Evolutionary conservation across 2,888 invertebrate genomes (phyloP), one percentile per base, ranked within the genome.

Genomic region (Morpho helenor): DNA sequence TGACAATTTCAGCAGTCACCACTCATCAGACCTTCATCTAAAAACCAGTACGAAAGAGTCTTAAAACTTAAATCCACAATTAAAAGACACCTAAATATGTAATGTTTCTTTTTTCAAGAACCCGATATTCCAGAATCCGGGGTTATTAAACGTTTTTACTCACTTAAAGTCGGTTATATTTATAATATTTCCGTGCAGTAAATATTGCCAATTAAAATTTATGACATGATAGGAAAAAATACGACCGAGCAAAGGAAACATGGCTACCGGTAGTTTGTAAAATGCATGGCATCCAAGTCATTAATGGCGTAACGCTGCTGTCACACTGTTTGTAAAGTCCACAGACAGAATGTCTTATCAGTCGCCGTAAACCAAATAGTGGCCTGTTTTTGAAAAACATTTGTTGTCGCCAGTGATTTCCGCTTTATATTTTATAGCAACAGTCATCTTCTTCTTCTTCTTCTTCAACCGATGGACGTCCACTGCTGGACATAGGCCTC

Each of bases 201-300:
- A 63, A 63, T 63, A 61, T 54, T 61, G 63, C 61, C 63, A 63
- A 63, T 63, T 63, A 63, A 63, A 55, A 61, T 63, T 63, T 63
- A 63, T 61, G 52, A 61, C 57, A 59, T 45, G 57, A 49, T 47
- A 53, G 57, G 54, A 63, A 63, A 63, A 63, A 63, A 59, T 52
- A 47, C 42, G 10, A 55, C 44, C 47, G 49, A 23, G 49, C 47
- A 44, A 53, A 63, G 63, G 48, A 59, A 59, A 61, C 63, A 50
- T 52, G 41, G 49, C 54, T 61, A 57, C 55, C 51, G 58, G 49
- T 56, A 45, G 47, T 47, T 50, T 58, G 52, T 49, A 45, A 47
- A 58, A 59, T 52, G 56, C 56, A 59, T 52, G 56, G 49, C 56
- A 59, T 63, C 59, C 56, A 44, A 52, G 49, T 52, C 57, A 58